A percentile compares a stretch with the other conserved stretches of the same genome.
Evolutionary conservation across 2,888 invertebrate genomes (phyloP).

Genomic region (Melinaea marsaeus): DNA sequence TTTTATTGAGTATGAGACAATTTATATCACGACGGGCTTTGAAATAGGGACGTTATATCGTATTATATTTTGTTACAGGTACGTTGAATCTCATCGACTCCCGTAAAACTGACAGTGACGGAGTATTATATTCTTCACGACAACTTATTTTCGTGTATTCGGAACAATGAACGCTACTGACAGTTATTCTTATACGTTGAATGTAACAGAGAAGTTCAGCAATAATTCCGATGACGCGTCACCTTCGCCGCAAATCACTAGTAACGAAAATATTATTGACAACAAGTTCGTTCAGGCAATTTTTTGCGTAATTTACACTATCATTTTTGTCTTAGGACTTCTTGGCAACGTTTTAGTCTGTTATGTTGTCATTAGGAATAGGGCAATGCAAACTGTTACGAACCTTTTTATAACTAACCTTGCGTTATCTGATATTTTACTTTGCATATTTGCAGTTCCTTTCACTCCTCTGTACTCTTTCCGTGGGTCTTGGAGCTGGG

Average conservation of each 20-base stretch:
- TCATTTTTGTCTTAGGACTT: slow-evolving; percentile 92
- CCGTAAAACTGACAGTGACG: slow-evolving; percentile 57
- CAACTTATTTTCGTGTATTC: slow-evolving; percentile 33
- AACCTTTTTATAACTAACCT: slow-evolving; percentile 98
- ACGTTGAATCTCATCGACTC: slow-evolving; percentile 49
- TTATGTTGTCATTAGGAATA: slow-evolving; percentile 94
- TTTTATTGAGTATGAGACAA: slow-evolving; percentile 19
- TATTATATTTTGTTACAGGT: slow-evolving; percentile 68
- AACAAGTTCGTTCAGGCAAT: slow-evolving; percentile 82
- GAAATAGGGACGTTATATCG: slow-evolving; percentile 41
- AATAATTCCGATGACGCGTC: slow-evolving; percentile 36
- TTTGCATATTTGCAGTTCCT: slow-evolving; percentile 95
- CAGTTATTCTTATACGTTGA: slow-evolving; percentile 38
- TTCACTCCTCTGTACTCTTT: slow-evolving; percentile 98
- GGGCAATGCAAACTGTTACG: slow-evolving; percentile 98
- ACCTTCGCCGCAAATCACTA: slow-evolving; percentile 39
- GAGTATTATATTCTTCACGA: slow-evolving; percentile 47
- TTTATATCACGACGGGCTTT: slow-evolving; percentile 15
- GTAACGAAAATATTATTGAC: slow-evolving; percentile 78
- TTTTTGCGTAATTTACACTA: slow-evolving; percentile 87
- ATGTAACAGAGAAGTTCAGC: slow-evolving; percentile 43
- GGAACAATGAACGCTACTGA: slow-evolving; percentile 57
- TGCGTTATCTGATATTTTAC: slow-evolving; percentile 94
- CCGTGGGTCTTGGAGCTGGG: slow-evolving; percentile 95
- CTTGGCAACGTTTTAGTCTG: slow-evolving; percentile 95